Evolutionary conservation across 2,888 invertebrate genomes (phyloP).

Genomic region (Coremacera marginata): DNA sequence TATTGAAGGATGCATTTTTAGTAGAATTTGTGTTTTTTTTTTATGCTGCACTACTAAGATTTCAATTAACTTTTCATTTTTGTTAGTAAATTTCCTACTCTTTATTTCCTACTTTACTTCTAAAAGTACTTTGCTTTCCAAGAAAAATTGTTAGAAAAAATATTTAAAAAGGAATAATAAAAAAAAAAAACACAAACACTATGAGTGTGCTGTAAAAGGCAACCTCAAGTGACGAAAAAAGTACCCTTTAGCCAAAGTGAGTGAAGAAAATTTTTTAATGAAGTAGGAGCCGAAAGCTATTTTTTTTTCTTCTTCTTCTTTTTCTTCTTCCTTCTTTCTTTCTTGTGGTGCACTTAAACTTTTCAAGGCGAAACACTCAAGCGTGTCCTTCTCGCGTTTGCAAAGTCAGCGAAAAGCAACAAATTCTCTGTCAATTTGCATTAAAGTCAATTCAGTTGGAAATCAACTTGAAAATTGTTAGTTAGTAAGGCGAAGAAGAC

Average conservation of each 20-base stretch:
- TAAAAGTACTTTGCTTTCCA: background rate
- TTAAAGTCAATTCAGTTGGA: background rate
- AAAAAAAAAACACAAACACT: background rate
- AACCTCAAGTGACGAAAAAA: background rate
- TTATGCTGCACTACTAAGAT: conserved; percentile 13
- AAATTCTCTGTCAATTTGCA: conserved; percentile 3
- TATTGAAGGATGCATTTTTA: background rate
- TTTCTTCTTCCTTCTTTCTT: too few relatives aligned
- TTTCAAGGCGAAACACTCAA: too few relatives aligned
- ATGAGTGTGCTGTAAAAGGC: background rate
- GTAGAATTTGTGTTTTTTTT: background rate
- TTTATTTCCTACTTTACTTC: background rate
- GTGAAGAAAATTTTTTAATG: too few relatives aligned
- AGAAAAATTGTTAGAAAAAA: background rate
- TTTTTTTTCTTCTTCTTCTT: too few relatives aligned
- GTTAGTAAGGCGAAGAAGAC: background rate
- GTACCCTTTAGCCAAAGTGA: too few relatives aligned
- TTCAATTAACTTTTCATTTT: conserved; percentile 29
- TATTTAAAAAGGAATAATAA: background rate
- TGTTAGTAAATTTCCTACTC: background rate
- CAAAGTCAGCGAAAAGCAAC: too few relatives aligned
- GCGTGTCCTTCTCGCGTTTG: too few relatives aligned
- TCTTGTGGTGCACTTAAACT: too few relatives aligned
- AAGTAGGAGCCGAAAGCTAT: too few relatives aligned
- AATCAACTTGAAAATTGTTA: conserved; percentile 14